phyloP scores from a whole-genome alignment of 1,140 invertebrate species.

The Sesamia nonagrioides region DNA sequence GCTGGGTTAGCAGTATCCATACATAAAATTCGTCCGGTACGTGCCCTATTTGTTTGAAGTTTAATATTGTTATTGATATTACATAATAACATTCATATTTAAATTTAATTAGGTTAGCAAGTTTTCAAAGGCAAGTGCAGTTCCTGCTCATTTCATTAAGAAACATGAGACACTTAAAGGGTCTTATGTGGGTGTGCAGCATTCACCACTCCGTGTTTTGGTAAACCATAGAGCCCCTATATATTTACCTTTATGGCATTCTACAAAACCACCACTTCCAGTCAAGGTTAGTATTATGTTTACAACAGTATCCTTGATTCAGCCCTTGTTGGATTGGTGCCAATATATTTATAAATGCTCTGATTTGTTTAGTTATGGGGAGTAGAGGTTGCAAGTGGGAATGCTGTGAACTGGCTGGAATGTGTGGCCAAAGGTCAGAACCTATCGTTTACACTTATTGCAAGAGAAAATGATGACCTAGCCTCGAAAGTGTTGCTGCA shows the following conservation, averaged over 20 bases:
- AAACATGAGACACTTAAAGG: slow-evolving; percentile 80
- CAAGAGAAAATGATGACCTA: slow-evolving; percentile 77
- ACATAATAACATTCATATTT: slow-evolving; percentile 63
- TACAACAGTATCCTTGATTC: slow-evolving; percentile 35
- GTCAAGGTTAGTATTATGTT: slow-evolving; percentile 77
- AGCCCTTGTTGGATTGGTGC: slow-evolving; percentile 45
- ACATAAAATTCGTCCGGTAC: slow-evolving; percentile 85
- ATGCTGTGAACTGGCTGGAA: slow-evolving; percentile 83
- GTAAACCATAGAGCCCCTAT: slow-evolving; percentile 83
- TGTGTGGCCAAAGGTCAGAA: slow-evolving; percentile 81
- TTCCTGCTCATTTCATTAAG: slow-evolving; percentile 83
- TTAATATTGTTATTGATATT: slow-evolving; percentile 58
- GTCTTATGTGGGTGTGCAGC: slow-evolving; percentile 77
- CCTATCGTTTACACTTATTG: slow-evolving; percentile 78
- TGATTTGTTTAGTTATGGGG: slow-evolving; percentile 78
- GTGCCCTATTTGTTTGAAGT: slow-evolving; percentile 27
- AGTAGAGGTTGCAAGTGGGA: slow-evolving; percentile 80
- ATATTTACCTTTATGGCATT: slow-evolving; percentile 86
- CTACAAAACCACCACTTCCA: slow-evolving; percentile 84
- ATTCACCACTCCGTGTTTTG: slow-evolving; percentile 78
- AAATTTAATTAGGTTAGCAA: slow-evolving; percentile 82
- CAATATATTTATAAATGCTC: slow-evolving; percentile 45
- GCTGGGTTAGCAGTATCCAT: slow-evolving; percentile 81
- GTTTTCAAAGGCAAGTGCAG: slow-evolving; percentile 83
- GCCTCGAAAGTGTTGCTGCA: slow-evolving; percentile 80